Evolutionary conservation across 2,113 vertebrate genomes (phyloP).

Genomic region (Triplophysa dalaica): DNA sequence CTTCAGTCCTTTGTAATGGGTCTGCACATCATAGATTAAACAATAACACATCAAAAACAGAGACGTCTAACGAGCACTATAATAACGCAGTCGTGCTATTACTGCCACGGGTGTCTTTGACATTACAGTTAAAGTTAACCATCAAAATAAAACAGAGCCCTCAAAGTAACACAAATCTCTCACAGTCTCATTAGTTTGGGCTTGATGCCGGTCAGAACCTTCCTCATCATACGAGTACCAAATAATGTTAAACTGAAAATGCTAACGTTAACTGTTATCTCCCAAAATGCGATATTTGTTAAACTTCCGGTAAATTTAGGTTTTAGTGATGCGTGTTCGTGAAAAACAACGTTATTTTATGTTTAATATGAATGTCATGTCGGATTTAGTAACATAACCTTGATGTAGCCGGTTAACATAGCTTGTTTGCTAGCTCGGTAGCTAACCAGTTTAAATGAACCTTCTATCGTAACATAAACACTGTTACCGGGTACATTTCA

Average conservation of each 20-base stretch:
- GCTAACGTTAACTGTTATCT: not conserved
- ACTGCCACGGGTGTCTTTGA: too few relatives aligned
- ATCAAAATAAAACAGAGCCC: not conserved
- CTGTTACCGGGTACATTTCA: not conserved
- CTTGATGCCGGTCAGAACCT: not conserved
- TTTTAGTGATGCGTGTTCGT: not conserved
- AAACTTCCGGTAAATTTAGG: too few relatives aligned
- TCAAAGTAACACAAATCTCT: not conserved
- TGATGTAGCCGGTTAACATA: slow-evolving; percentile 11
- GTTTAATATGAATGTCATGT: not conserved
- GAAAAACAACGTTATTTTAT: not conserved
- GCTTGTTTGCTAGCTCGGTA: slow-evolving; percentile 23
- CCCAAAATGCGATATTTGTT: not conserved
- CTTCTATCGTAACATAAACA: not conserved
- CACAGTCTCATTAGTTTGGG: not conserved
- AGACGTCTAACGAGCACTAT: not conserved
- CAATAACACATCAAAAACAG: not conserved
- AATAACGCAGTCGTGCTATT: not conserved
- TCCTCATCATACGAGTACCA: not conserved
- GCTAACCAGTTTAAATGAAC: not conserved
- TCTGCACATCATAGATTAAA: slow-evolving; percentile 4
- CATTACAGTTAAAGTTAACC: too few relatives aligned
- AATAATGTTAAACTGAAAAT: too few relatives aligned
- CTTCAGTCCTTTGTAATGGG: slow-evolving; percentile 16
- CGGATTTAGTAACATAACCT: slow-evolving; percentile 4